phyloP scores from a whole-genome alignment of 2,888 invertebrate genomes.

The Cantharis rustica region DNA sequence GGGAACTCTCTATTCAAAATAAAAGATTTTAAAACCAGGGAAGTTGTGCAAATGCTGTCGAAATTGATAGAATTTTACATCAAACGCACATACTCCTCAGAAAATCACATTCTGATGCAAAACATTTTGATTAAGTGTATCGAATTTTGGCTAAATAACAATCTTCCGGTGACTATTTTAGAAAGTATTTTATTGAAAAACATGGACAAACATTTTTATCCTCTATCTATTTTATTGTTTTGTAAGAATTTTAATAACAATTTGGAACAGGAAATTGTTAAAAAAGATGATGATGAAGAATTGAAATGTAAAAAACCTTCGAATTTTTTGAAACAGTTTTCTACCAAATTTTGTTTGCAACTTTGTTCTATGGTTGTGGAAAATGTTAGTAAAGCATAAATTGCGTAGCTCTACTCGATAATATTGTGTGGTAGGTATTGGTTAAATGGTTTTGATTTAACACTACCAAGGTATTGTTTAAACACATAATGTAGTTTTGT shows the following conservation, averaged over 20 bases:
- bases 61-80: slow-evolving; percentile 54
- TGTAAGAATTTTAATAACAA: slow-evolving; percentile 55
- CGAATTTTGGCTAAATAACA: slow-evolving; percentile 55
- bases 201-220: slow-evolving; percentile 57
- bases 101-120: slow-evolving; percentile 57
- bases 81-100: slow-evolving; percentile 51
- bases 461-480: neutral
- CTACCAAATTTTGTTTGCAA: slow-evolving; percentile 57
- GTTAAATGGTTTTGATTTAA: neutral
- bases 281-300: slow-evolving; percentile 36
- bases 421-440: neutral
- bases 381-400: slow-evolving; percentile 53
- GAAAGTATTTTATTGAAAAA: slow-evolving; percentile 55
- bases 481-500: too few relatives aligned
- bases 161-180: slow-evolving; percentile 51
- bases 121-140: slow-evolving; percentile 55
- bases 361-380: slow-evolving; percentile 56
- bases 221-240: slow-evolving; percentile 54
- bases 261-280: slow-evolving; percentile 49
- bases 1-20: slow-evolving; percentile 40
- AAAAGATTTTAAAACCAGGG: slow-evolving; percentile 46
- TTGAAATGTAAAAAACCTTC: slow-evolving; percentile 48
- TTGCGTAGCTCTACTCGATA: neutral
- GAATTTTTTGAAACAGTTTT: slow-evolving; percentile 55
- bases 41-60: slow-evolving; percentile 49